Base-by-base conservation (phyloP, 2,888 invertebrate genomes). In the Seira musarum region DNA sequence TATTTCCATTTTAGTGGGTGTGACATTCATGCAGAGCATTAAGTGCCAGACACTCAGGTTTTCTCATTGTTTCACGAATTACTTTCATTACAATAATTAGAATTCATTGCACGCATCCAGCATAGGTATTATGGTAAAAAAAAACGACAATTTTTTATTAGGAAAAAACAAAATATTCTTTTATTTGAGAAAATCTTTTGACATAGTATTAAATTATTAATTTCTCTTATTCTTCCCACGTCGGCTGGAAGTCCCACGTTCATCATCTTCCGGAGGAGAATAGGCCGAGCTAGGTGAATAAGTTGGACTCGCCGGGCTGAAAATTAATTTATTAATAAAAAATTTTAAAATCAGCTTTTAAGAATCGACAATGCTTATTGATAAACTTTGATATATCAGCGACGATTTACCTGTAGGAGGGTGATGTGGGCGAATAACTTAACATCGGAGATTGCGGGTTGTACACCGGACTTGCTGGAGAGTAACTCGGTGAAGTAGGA, bases 271-370 rank as follows among this genome's bases (percentile, higher is more conserved):
- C 6, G 86, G 78, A 10, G 82, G 82, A 61, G 82, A 82, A 89
- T 91, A 92, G 81, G 90, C 90, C 22, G 92, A 93, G 46, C 93
- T 92, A 0, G 93, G 93, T 1, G 93, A 92, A 85, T 90, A 90
- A 10, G 88, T 88, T 2, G 89, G 88, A 66, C 82, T 82, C 21
- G 83, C 82, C 24, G 83, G 83, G 53, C 82, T 82, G 21, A 80
- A 84, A 87, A 21, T 53, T 6, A 72, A 24, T 46, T 69, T 49
- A 24, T 49, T 30, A 21, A 60, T 30, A 60, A 49, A 15, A 53
- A 49, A 53, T 68, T 22, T 6, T 22, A 3, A 22, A 64, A 24
- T 13, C 25, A 13, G 8, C 19, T 61, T 61, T 8, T 8, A 61
- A 19, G 17, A 17, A 61, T 8, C 6, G 46, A 46, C 13, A 10